Evolutionary conservation across 2,113 vertebrate genomes (phyloP).

Genomic region (Tretioscincus oriximinensis): DNA sequence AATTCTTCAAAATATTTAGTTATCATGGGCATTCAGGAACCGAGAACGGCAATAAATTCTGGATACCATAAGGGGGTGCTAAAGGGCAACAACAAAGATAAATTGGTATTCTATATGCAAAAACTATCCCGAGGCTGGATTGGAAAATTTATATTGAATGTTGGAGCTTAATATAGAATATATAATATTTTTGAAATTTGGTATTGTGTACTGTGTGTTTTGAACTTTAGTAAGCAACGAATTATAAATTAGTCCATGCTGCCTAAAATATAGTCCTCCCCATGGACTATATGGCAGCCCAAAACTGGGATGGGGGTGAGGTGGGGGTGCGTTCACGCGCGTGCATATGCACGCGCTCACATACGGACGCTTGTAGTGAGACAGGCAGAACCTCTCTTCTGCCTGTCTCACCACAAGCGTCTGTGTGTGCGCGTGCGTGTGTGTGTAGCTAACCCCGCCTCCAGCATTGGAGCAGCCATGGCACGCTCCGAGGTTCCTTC

Average conservation of each 20-base stretch:
- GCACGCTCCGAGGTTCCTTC: no score
- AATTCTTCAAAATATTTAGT: background rate
- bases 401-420: no score
- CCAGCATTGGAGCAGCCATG: no score
- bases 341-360: no score
- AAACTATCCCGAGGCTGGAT: background rate
- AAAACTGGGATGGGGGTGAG: no score
- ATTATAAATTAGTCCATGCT: background rate
- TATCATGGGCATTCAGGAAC: fast-evolving
- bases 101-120: background rate
- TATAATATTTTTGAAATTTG: background rate
- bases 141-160: background rate
- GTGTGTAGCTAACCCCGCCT: no score
- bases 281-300: no score
- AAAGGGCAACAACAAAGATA: background rate
- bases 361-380: no score
- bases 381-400: no score
- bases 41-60: background rate
- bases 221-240: background rate
- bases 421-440: no score
- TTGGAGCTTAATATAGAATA: background rate
- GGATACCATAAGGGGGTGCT: constrained; percentile 30
- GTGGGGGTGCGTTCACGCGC: no score
- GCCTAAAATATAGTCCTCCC: no score
- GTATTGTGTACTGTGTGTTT: background rate